Evolutionary conservation across 2,797 vertebrate genomes (phyloP).

Genomic region (Gastrophryne carolinensis): DNA sequence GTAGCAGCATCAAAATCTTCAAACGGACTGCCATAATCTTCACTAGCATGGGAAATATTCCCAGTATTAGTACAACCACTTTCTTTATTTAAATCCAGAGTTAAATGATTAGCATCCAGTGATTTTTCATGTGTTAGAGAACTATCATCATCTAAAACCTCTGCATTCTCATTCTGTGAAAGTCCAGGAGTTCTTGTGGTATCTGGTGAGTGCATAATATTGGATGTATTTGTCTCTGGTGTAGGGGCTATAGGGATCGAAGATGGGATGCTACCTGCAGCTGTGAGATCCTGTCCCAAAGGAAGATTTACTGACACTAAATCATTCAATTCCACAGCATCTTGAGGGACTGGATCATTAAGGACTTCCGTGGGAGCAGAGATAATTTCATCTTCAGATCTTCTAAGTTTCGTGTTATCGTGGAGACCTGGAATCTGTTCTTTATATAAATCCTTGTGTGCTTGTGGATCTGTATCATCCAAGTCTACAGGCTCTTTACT

Average conservation of each 20-base stretch:
- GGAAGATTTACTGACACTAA: slow-evolving; percentile 55
- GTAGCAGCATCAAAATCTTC: slow-evolving; percentile 80
- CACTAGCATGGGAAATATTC: slow-evolving; percentile 62
- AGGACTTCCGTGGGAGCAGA: slow-evolving; percentile 53
- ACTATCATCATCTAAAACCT: slow-evolving; percentile 53
- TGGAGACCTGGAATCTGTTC: slow-evolving; percentile 60
- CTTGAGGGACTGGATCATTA: slow-evolving; percentile 57
- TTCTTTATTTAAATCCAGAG: slow-evolving; percentile 9
- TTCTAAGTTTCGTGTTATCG: slow-evolving; percentile 68
- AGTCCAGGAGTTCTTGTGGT: slow-evolving; percentile 58
- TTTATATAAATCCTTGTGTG: slow-evolving; percentile 58
- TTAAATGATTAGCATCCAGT: neutral
- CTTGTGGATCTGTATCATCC: slow-evolving; percentile 56
- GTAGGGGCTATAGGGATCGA: slow-evolving; percentile 58
- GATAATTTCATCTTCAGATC: slow-evolving; percentile 52
- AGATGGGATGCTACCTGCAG: slow-evolving; percentile 55
- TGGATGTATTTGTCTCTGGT: slow-evolving; percentile 57
- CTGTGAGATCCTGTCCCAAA: slow-evolving; percentile 56
- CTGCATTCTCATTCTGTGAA: slow-evolving; percentile 52
- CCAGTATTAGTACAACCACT: slow-evolving; percentile 57
- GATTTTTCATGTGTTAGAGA: slow-evolving; percentile 42
- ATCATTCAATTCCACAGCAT: slow-evolving; percentile 46
- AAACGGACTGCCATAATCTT: slow-evolving; percentile 71
- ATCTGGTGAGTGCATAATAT: slow-evolving; percentile 53
- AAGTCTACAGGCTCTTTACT: slow-evolving; percentile 64